Evolutionary conservation across 1,140 invertebrate genomes (phyloP), one percentile per base, ranked within the genome.

Genomic region (Caenorhabditis inopinata): DNA sequence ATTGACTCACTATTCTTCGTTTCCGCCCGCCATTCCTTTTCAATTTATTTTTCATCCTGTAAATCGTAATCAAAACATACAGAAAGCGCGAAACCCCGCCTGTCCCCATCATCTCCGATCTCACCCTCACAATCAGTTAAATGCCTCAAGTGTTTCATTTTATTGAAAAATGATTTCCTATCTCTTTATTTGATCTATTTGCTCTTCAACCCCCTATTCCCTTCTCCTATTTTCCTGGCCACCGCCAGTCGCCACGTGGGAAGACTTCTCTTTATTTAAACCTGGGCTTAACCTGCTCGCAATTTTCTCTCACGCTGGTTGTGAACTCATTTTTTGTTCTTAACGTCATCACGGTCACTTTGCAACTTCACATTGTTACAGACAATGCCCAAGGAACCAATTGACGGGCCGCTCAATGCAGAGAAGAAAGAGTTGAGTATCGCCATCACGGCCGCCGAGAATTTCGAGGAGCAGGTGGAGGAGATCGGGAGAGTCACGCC

Each of bases 21-120:
- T n/a, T n/a, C n/a, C n/a, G n/a, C n/a, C n/a, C n/a, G n/a, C n/a
- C 32, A 38, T 18, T 68, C 42, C 42, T 38, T 35, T 16, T 27
- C 11, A 9, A 18, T 21, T 7, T 21, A 11, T 38, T 5, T 38
- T 29, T 9, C n/a, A 16, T 38, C 16, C 58, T 35, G 58, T 18
- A 58, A 18, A 29, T 58, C 35, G 51, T 68, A 68, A 68, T 68
- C 58, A 68, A 68, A 68, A 68, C 58, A 68, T 68, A 68, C 58
- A 68, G 58, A 68, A n/a, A 38, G 1, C 4, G 18, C 16, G 58
- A n/a, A n/a, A n/a, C 32, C 12, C 32, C 58, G 32, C 32, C 58
- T 42, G 14, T 14, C 58, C 58, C 32, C 14, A 11, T 53, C n/a
- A n/a, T n/a, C n/a, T n/a, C 27, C 23, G 21, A 58, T 58, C 53